Evolutionary conservation across 2,113 vertebrate genomes (phyloP), one percentile per base, ranked within the genome.

Genomic region (Promerops cafer): DNA sequence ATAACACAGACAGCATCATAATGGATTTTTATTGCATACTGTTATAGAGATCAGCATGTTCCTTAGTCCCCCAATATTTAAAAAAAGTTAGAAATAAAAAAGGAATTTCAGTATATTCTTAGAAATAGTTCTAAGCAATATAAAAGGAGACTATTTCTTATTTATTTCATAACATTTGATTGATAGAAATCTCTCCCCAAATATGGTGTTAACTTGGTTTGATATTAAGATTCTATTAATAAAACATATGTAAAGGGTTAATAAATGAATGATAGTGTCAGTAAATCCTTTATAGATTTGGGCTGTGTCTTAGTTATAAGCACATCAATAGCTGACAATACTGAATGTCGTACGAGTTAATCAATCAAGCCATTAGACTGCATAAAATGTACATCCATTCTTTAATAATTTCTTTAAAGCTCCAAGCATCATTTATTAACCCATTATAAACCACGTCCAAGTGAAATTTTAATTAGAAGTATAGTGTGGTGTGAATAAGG

Each of bases 231-330:
- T 66, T 64, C 39, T 69, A 80, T 83, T 93, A 80, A 85, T 53
- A 80, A 90, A 95, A 47, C 33, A 54, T 63, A 57, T 22, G 4
- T 39, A 77, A 93, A 40, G 49, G 19, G 64, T 92, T 96, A 95
- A 93, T 72, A 94, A 92, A 94, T 86, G n/a, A 94, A 72, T 76
- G 63, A 70, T 59, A 70, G 35, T 69, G 59, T 37, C 35, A 44
- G 11, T 90, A 86, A 96, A 90, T 85, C 14, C 35, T 84, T 89
- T 77, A 90, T 63, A 70, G 79, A 81, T 91, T 80, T 95, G 35
- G 30, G 30, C 20, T 18, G 28, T 56, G 35, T 50, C 78, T 87
- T 87, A 69, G 66, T 87, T 94, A 80, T 59, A 84, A 90, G 42
- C 35, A 83, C 35, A 77, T 93, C 89, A 87, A 61, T 56, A 83